Percentiles rank a stretch among this genome's conserved stretches.
Conservation (phyloP, 2,888 invertebrate species). For the Chloroclystis v-ata region DNA sequence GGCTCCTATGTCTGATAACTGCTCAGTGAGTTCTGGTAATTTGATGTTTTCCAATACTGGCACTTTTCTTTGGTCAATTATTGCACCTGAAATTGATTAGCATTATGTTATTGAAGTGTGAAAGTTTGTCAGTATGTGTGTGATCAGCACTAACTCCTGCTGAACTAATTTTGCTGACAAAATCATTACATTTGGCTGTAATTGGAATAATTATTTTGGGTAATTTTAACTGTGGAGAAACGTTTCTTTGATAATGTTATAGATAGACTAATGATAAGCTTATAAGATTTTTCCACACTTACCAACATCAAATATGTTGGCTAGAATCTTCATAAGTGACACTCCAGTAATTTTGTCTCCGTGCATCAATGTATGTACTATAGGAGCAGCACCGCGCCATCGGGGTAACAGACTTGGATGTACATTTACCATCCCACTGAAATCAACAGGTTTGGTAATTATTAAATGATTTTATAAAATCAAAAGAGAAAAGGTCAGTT, state of each 20-base stretch:
- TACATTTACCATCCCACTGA: constrained; percentile 93
- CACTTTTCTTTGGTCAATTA: constrained; percentile 78
- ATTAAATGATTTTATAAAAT: no score
- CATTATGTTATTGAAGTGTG: neutral
- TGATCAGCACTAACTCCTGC: no score
- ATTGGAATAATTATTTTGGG: no score
- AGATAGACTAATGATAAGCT: no score
- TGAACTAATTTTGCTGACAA: no score
- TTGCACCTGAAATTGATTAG: constrained; percentile 66
- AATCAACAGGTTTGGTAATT: constrained; percentile 23
- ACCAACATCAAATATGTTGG: constrained; percentile 89
- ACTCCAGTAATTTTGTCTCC: constrained; percentile 90
- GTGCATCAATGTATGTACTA: constrained; percentile 89
- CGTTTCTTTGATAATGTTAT: no score
- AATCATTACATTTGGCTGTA: no score
- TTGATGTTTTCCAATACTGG: constrained; percentile 77
- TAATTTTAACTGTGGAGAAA: no score
- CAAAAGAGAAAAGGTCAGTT: no score
- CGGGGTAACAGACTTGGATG: constrained; percentile 94
- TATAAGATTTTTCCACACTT: no score
- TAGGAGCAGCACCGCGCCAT: constrained; percentile 96
- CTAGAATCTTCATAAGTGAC: constrained; percentile 91
- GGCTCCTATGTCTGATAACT: constrained; percentile 83
- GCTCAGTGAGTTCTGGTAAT: constrained; percentile 81
- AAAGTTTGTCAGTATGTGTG: no score